Evolutionary conservation across 2,888 invertebrate genomes (phyloP), one percentile per base, ranked within the genome.

Genomic region (Creontiades dilutus): DNA sequence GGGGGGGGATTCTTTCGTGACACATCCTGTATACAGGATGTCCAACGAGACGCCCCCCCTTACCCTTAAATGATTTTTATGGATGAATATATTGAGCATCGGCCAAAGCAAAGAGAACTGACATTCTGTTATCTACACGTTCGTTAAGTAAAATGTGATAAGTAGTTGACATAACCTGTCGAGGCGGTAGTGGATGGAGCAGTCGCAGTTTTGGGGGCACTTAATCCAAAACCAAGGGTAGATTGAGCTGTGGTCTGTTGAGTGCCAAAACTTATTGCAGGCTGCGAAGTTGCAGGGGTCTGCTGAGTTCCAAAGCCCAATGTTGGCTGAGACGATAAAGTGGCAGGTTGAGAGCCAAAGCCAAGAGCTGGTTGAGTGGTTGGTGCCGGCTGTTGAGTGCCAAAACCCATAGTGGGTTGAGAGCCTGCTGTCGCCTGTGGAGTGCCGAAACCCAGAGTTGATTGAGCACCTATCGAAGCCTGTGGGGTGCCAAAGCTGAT

Each of bases 181-280:
- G 86, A n/a, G 3, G 78, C 81, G 48, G 85, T 48, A 48, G 89
- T 57, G 19, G 80, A 16, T 16, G 90, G 37, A 16, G 90, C 23
- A 23, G 89, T 55, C 14, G 84, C 76, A 0, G 80, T 37, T 13
- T 84, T 37, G 14, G 87, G 7, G 14, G 90, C 37, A 55, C 78
- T 89, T 12, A 90, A 84, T n/a, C 82, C 89, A 57, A 88, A 88
- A 4, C n/a, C 19, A 9, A 61, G 19, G 13, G 88, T 48, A 12
- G 90, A 19, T 11, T 87, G 23, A 37, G 86, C 52, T 76, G 86
- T 61, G 16, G 61, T n/a, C 19, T 61, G 61, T 19, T 9, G 61
- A 19, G 61, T 61, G 61, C 61, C 61, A 9, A 61, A 61, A 4
- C 61, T 19, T 9, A 61, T 11, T 2, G 61, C n/a, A 16, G 61